Base-by-base conservation (phyloP, 2,113 vertebrate species). In the Oncorhynchus mykiss region DNA sequence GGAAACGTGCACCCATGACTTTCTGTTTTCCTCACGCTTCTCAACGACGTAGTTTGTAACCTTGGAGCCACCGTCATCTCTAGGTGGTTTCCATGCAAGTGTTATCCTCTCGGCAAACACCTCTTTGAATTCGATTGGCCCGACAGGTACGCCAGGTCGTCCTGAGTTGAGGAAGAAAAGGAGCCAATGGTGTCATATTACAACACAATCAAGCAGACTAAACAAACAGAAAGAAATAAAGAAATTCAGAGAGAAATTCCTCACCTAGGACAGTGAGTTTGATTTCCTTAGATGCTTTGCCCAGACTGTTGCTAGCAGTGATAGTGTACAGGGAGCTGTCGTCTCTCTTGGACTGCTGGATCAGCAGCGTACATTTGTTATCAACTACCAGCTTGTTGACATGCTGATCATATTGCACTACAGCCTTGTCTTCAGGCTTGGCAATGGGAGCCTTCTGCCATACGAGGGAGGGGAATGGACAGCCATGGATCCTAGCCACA, bases 1-100 rank as follows among this genome's bases (percentile, higher is more conserved):
- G 79, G 97, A 95, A 74, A 99, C 96, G 0, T 88, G 91, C 6
- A 97, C 94, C 97, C 97, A 99, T 14, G 96, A 94, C 86, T 92
- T 99, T 70, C 98, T 94, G 86, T 96, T 99, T 73, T 96, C 95
- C 88, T 99, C 97, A 70, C 93, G 96, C 89, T 99, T 99, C 88
- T 99, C 96, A 85, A 99, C 89, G 45, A 99, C 96, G 72, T 99
- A 99, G 87, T 99, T 99, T 73, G 96, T 99, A 84, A 99, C 96
- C 87, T 97, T 98, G 82, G 95, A 97, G 84, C 93, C 98, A 51
- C 98, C 98, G 12, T 99, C 95, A 80, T 99, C 95, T 79, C 89
- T 90, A 70, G 98, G 96, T 79, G 96, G 94, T 72, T 94, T 95
- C 98, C 98, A 99, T 62, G 96, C 95, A 82, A 99, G 87, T 11